phyloP scores from a whole-genome alignment of 2,797 vertebrate species.

The Falco naumanni region DNA sequence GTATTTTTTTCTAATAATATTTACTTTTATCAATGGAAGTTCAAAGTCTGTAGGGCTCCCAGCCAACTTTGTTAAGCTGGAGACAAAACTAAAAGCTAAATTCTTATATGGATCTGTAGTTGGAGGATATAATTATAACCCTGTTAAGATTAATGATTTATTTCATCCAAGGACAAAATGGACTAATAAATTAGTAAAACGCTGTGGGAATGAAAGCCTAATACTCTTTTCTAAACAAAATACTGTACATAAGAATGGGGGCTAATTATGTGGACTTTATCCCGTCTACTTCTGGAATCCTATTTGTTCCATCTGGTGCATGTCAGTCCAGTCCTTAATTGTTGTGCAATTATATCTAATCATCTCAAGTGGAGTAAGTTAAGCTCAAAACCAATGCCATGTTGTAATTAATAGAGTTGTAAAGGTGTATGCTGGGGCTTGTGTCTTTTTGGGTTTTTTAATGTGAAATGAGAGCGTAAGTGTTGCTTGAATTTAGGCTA shows the following conservation, averaged over 20 bases:
- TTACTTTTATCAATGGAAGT: not conserved
- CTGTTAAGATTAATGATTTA: not conserved
- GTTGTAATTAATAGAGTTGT: not conserved
- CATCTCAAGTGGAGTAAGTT: not conserved
- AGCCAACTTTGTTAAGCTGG: not conserved
- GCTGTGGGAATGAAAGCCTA: not conserved
- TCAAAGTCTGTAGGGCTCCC: not conserved
- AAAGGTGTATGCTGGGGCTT: not conserved
- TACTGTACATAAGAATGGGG: not conserved
- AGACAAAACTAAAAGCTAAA: not conserved
- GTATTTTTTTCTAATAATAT: not conserved
- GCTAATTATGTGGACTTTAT: not conserved
- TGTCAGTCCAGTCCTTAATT: conserved; percentile 11
- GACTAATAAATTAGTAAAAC: not conserved
- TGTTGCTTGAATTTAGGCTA: not conserved
- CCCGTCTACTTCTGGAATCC: not conserved
- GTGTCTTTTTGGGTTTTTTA: not conserved
- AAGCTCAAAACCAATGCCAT: not conserved
- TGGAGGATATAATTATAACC: not conserved
- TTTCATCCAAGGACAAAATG: not conserved
- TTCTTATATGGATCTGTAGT: not conserved
- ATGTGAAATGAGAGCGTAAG: not conserved
- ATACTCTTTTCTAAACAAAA: not conserved
- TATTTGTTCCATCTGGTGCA: not conserved
- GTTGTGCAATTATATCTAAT: not conserved